Evolutionary conservation across 2,888 invertebrate species (phyloP).

Genomic region (Phortica okadai): DNA sequence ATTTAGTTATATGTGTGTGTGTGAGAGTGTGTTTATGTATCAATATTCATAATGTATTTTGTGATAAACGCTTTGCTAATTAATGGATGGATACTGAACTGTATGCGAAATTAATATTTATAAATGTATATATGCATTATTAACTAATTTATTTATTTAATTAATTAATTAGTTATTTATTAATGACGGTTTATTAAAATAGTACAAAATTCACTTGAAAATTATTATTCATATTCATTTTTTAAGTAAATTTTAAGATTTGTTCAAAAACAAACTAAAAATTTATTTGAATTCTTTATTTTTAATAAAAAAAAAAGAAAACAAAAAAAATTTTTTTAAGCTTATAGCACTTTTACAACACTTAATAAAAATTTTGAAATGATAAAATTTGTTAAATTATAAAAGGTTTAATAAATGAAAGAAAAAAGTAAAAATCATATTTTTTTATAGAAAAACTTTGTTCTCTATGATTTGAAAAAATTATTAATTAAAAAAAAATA

Average conservation of each 20-base stretch:
- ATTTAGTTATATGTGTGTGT: constrained; percentile 39
- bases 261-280: constrained; percentile 62
- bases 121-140: constrained; percentile 1
- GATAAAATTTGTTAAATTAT: no score
- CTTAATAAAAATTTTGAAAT: no score
- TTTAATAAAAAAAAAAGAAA: background rate
- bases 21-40: constrained; percentile 4
- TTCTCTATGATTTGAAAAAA: no score
- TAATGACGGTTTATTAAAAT: background rate
- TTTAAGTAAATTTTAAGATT: constrained; percentile 8
- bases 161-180: background rate
- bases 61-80: constrained; percentile 42
- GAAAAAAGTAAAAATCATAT: no score
- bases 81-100: constrained; percentile 61
- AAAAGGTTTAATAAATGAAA: no score
- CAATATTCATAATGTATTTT: constrained; percentile 41
- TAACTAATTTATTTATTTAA: constrained; percentile 30
- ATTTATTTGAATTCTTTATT: background rate
- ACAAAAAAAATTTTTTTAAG: background rate
- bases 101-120: constrained; percentile 2
- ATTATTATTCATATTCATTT: background rate
- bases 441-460: no score
- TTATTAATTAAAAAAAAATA: no score
- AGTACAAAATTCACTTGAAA: background rate
- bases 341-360: background rate